These are phyloP conservation scores for Penaeus japonicus DNA, from an alignment of 1,140 invertebrate species.

Conservation along the genomic window DNA sequence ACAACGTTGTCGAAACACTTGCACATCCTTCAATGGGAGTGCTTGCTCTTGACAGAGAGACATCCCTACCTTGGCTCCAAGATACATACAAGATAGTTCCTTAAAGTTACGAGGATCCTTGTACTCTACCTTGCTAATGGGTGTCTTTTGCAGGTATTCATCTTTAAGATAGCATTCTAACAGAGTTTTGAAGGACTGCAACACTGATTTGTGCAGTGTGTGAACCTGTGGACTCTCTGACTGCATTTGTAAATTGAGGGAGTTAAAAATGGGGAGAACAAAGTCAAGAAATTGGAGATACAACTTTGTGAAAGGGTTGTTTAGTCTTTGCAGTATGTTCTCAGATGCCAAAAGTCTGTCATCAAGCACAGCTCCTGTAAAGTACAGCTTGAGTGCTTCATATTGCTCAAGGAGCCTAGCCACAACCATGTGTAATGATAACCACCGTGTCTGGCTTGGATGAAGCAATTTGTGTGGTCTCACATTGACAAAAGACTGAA, in stretches of 20 bases:
- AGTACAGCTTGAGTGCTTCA: conserved; percentile 13
- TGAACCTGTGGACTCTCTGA: conserved; percentile 11
- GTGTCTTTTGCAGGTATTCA: not conserved
- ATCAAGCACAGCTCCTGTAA: not conserved
- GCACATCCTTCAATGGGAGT: too few relatives aligned
- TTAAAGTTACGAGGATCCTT: too few relatives aligned
- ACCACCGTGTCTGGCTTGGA: not conserved
- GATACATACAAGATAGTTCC: too few relatives aligned
- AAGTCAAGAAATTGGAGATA: conserved; percentile 7
- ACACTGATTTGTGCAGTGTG: conserved; percentile 11
- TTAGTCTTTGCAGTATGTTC: not conserved
- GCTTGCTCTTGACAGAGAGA: too few relatives aligned
- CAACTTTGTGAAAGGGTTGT: not conserved
- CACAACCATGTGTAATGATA: not conserved
- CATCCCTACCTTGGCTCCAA: too few relatives aligned
- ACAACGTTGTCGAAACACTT: too few relatives aligned
- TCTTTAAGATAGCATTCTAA: not conserved
- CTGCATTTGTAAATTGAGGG: not conserved
- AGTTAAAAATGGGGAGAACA: conserved; percentile 16
- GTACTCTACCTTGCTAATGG: not conserved
- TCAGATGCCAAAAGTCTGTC: not conserved
- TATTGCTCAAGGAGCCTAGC: not conserved
- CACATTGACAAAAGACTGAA: not conserved
- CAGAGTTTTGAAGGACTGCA: not conserved
- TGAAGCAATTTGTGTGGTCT: not conserved